Evolutionary conservation across 2,888 invertebrate genomes (phyloP).

Genomic region (Drosophila mulleri): DNA sequence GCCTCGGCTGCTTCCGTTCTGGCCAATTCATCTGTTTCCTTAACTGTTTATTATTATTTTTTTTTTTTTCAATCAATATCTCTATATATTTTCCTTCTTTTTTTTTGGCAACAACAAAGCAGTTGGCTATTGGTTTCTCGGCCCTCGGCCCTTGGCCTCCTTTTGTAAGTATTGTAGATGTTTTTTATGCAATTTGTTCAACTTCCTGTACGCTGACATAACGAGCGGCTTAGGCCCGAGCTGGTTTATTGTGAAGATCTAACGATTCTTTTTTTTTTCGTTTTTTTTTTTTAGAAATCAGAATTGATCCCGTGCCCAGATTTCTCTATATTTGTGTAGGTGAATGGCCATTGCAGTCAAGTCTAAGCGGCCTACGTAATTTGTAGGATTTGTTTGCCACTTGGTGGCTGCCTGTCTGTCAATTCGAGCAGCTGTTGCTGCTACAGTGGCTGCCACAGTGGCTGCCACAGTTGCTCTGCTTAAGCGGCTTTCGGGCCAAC

Average conservation of each 20-base stretch:
- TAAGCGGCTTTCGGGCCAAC: conserved; percentile 55
- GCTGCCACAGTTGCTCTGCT: not conserved
- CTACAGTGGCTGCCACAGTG: not conserved
- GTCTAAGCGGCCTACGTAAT: conserved; percentile 47
- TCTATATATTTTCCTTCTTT: conserved; percentile 19
- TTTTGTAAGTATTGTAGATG: conserved; percentile 17
- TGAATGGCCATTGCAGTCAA: conserved; percentile 41
- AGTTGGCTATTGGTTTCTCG: conserved; percentile 19
- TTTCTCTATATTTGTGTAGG: conserved; percentile 10
- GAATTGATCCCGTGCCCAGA: conserved; percentile 21
- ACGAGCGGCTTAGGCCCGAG: conserved; percentile 40
- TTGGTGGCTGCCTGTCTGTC: conserved; percentile 42
- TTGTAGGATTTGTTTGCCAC: conserved; percentile 59
- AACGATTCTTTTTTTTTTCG: conserved; percentile 21
- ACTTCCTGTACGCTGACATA: conserved; percentile 64
- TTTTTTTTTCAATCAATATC: conserved; percentile 31
- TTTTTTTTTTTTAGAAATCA: conserved; percentile 12
- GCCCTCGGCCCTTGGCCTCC: conserved; percentile 18
- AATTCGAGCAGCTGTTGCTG: conserved; percentile 38
- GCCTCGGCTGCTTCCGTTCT: conserved; percentile 51
- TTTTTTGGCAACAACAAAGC: conserved; percentile 50
- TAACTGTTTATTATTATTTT: conserved; percentile 54
- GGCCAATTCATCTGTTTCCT: conserved; percentile 55
- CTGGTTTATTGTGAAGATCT: conserved; percentile 24
- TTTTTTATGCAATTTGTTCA: conserved; percentile 61